Evolutionary conservation across 2,888 invertebrate species (phyloP), one percentile per base, ranked within the genome.

Genomic region (Clistopyga incitator): DNA sequence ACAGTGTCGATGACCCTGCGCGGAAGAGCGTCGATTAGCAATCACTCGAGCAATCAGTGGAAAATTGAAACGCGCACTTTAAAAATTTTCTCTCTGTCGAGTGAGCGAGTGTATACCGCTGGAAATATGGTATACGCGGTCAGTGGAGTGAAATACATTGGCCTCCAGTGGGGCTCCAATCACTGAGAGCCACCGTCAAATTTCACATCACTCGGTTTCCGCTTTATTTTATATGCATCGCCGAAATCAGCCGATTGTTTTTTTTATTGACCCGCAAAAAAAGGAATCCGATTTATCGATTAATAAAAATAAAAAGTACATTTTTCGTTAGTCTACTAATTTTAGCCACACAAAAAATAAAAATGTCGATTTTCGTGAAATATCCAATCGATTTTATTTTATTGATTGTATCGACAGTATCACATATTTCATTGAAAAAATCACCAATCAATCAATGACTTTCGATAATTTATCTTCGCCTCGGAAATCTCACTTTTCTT

Each of bases 41-140:
- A 61, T 61, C 59, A 34, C 34, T 25, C 25, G 56, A 56, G 56
- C 59, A 61, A 61, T 61, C 59, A 34, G 34, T 18, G 59, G n/a
- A 61, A 61, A 61, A 61, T 61, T 29, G 59, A 61, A 61, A 34
- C 8, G 15, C 18, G n/a, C 59, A n/a, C 6, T 61, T 61, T 61
- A 34, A 29, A 61, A 56, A 56, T 38, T 52, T 52, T 23, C 52
- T 52, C 52, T 18, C 52, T 10, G 8, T 23, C 52, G 52, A 23
- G 20, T 23, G 18, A 20, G 23, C 11, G 18, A 23, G 1, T 1
- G 56, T 6, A 56, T 56, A 56, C 15, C 11, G 29, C 13, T 25
- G 3, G 15, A 56, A 56, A 29, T 56, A n/a, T n/a, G n/a, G n/a
- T n/a, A 13, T 56, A 56, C 29, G 29, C 23, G 11, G 13, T 0